These are phyloP conservation scores for Ophion ventricosus DNA, from an alignment of 2,888 invertebrate genomes.

Conservation along the genomic window DNA sequence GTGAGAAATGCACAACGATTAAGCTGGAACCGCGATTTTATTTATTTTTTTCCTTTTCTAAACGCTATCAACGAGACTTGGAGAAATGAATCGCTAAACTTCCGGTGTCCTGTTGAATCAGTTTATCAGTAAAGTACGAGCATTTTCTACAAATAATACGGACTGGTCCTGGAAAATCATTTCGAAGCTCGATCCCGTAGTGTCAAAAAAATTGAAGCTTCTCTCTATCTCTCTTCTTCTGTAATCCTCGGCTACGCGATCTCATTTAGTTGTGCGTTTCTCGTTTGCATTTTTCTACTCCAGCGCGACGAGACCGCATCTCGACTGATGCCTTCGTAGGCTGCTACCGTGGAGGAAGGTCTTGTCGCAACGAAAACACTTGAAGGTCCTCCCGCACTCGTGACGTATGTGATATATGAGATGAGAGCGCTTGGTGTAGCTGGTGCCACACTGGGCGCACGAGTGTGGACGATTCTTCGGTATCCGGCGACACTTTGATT, in stretches of 20 bases:
- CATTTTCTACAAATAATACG: too few species aligned
- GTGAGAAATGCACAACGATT: slow-evolving; percentile 20
- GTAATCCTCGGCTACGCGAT: not conserved
- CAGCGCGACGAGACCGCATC: slow-evolving; percentile 41
- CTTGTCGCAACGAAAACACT: slow-evolving; percentile 71
- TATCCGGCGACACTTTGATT: slow-evolving; percentile 68
- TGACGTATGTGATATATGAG: slow-evolving; percentile 75
- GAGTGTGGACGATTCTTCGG: slow-evolving; percentile 69
- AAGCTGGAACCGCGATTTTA: not conserved
- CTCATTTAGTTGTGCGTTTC: not conserved
- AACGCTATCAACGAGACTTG: too few species aligned
- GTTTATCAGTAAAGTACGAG: too few species aligned
- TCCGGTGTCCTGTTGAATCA: too few species aligned
- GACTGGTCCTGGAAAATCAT: too few species aligned
- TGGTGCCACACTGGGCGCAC: slow-evolving; percentile 74
- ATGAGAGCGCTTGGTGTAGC: slow-evolving; percentile 73
- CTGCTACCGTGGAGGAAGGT: slow-evolving; percentile 73
- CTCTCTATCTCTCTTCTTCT: not conserved
- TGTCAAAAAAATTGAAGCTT: not conserved
- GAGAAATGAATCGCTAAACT: too few species aligned
- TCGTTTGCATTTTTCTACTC: not conserved
- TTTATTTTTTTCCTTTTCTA: not conserved
- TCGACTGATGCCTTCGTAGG: slow-evolving; percentile 68
- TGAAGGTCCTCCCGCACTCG: slow-evolving; percentile 75
- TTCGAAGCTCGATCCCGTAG: too few species aligned